phyloP scores from a whole-genome alignment of 2,113 vertebrate genomes.

The Microtus richardsoni region DNA sequence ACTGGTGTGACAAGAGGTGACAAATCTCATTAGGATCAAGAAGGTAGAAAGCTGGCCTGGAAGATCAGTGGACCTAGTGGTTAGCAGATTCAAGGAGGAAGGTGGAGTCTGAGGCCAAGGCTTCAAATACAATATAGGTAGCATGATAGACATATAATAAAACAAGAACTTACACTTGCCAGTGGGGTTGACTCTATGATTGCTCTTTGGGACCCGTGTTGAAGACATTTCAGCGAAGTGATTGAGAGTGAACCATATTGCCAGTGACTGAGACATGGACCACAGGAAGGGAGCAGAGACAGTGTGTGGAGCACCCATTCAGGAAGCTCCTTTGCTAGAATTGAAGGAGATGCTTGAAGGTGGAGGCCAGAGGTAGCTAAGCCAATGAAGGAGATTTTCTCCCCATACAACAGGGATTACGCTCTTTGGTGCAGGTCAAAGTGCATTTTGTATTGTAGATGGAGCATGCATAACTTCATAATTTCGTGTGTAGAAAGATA shows the following conservation, averaged over 20 bases:
- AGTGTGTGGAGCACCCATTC: background rate
- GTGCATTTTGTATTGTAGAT: background rate
- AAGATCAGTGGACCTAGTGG: background rate
- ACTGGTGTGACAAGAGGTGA: background rate
- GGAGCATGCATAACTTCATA: background rate
- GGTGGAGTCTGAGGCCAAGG: background rate
- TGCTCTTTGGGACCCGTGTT: too few relatives aligned
- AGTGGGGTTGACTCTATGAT: background rate
- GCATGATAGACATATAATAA: background rate
- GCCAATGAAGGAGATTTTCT: too few relatives aligned
- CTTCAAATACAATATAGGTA: background rate
- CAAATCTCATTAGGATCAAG: background rate
- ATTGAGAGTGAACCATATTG: too few relatives aligned
- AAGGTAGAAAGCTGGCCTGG: background rate
- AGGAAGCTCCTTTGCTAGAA: background rate
- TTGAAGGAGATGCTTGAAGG: background rate
- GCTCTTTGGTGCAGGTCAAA: background rate
- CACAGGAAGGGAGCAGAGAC: background rate
- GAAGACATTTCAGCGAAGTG: background rate
- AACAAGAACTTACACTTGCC: background rate
- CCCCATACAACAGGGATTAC: background rate
- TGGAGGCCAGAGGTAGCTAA: background rate
- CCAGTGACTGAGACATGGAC: background rate
- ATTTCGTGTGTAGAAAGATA: background rate
- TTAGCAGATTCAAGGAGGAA: background rate